Conservation (phyloP, 2,113 vertebrate species). For the Heptranchias perlo region DNA sequence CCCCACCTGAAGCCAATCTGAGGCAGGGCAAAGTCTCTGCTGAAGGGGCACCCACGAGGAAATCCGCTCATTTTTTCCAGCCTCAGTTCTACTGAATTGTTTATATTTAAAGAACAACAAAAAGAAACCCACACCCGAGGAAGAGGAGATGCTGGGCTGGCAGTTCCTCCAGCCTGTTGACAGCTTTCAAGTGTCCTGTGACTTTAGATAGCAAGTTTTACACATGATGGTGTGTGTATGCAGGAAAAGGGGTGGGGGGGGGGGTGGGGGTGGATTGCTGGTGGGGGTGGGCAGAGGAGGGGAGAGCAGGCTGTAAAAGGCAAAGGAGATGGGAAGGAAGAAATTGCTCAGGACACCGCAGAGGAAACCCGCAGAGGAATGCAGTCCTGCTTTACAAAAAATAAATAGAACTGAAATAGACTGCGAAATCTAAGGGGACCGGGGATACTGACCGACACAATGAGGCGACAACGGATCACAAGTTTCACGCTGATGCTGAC, state of each 20-base stretch:
- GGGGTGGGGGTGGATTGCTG: not conserved
- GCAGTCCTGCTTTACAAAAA: not conserved
- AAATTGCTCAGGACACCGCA: not conserved
- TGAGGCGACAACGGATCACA: not conserved
- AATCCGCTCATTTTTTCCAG: not conserved
- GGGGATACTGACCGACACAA: not conserved
- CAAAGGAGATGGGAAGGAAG: slow-evolving; percentile 29
- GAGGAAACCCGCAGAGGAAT: not conserved
- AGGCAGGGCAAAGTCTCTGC: not conserved
- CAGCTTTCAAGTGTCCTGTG: slow-evolving; percentile 19
- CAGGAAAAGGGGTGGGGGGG: not conserved
- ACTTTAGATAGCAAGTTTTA: not conserved
- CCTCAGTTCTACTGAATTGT: not conserved
- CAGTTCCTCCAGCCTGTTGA: not conserved
- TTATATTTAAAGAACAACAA: not conserved
- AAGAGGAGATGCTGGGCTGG: not conserved
- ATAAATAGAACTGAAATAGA: not conserved
- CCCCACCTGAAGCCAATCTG: not conserved
- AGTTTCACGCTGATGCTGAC: not conserved
- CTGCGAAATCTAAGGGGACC: not conserved
- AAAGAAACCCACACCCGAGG: not conserved
- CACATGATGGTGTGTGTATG: not conserved
- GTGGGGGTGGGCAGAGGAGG: slow-evolving; percentile 28
- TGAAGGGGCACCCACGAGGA: not conserved
- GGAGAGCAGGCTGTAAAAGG: not conserved